Conservation (phyloP, 2,888 invertebrate genomes). For the Hyposoter didymator region DNA sequence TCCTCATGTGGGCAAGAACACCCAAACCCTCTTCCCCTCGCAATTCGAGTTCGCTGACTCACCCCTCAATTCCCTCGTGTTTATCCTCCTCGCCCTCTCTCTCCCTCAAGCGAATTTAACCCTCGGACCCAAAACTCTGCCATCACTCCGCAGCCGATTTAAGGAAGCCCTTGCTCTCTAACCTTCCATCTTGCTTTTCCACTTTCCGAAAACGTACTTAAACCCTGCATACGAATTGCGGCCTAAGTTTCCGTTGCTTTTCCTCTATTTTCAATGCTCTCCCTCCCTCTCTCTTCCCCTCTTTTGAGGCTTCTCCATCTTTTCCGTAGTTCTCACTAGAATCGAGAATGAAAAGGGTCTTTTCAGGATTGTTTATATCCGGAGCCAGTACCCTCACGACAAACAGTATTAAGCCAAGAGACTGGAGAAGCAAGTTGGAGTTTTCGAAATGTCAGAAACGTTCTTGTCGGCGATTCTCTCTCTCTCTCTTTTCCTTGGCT, state of each 20-base stretch:
- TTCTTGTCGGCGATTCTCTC: slow-evolving; percentile 21
- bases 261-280: slow-evolving; percentile 1
- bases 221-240: slow-evolving; percentile 65
- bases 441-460: slow-evolving; percentile 38
- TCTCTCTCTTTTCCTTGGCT: neutral
- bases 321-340: slow-evolving; percentile 42
- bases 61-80: slow-evolving; percentile 43
- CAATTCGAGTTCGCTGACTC: slow-evolving; percentile 40
- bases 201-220: slow-evolving; percentile 53
- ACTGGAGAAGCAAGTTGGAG: slow-evolving; percentile 11
- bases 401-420: slow-evolving; percentile 66
- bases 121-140: slow-evolving; percentile 8
- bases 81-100: neutral
- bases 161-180: neutral
- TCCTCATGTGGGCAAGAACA: slow-evolving; percentile 65
- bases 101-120: neutral
- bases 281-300: neutral
- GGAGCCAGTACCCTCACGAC: slow-evolving; percentile 46
- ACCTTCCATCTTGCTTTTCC: slow-evolving; percentile 13
- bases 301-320: slow-evolving; percentile 1
- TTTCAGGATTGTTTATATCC: slow-evolving; percentile 67
- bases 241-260: slow-evolving; percentile 22
- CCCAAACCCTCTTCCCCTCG: slow-evolving; percentile 29
- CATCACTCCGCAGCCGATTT: slow-evolving; percentile 24
- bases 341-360: slow-evolving; percentile 55